Percentiles rank a stretch among this genome's conserved stretches.
phyloP scores from a whole-genome alignment of 2,797 vertebrate genomes.

The Melanotaenia trifasciata region DNA sequence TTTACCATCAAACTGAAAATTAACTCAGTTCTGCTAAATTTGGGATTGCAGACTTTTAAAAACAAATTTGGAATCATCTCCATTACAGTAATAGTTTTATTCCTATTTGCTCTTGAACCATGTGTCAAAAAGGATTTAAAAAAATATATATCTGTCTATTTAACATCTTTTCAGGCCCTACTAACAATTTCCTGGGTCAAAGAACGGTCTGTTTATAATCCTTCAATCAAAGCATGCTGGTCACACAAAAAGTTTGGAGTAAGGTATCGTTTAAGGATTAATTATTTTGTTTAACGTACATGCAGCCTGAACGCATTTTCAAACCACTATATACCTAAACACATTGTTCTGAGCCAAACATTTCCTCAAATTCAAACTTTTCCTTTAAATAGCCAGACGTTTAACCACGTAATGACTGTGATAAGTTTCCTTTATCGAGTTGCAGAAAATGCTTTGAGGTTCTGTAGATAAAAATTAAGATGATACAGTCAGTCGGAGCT shows the following conservation, averaged over 20 bases:
- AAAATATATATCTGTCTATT: conserved; percentile 34
- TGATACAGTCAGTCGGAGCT: conserved; percentile 83
- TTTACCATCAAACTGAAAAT: conserved; percentile 2
- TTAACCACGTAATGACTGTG: conserved; percentile 83
- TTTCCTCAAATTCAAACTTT: conserved; percentile 76
- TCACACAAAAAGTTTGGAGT: conserved; percentile 48
- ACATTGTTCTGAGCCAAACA: conserved; percentile 71
- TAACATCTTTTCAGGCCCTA: conserved; percentile 53
- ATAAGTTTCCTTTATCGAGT: conserved; percentile 83
- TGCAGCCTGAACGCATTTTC: conserved; percentile 71
- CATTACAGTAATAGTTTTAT: not conserved
- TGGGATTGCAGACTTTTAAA: not conserved
- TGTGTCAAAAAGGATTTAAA: conserved; percentile 10
- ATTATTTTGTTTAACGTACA: conserved; percentile 73
- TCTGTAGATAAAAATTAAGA: conserved; percentile 85
- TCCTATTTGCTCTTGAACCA: conserved; percentile 32
- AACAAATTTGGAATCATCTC: not conserved
- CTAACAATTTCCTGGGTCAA: conserved; percentile 72
- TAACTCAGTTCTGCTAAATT: conserved; percentile 10
- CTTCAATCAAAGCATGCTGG: conserved; percentile 51
- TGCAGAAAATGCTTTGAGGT: conserved; percentile 85
- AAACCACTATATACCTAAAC: conserved; percentile 68
- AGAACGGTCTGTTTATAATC: conserved; percentile 47
- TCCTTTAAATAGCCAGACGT: conserved; percentile 81
- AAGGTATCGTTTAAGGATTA: conserved; percentile 69